phyloP scores from a whole-genome alignment of 2,888 invertebrate species.

The Lasius fuliginosus region DNA sequence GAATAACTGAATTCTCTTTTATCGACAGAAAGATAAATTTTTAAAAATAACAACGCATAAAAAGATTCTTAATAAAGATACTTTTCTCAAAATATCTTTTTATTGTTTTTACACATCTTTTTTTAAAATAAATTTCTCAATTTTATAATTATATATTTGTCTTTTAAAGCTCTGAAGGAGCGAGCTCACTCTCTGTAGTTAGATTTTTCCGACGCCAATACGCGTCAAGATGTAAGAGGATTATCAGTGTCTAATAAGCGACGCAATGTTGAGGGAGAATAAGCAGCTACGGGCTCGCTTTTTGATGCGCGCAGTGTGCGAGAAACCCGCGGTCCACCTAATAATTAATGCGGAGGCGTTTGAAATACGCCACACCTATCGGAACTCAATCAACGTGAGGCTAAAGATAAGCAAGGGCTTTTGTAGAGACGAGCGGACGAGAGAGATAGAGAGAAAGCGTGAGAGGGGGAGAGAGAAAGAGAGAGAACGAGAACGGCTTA shows the following conservation, averaged over 20 bases:
- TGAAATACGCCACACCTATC: conserved; percentile 83
- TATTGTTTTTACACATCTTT: neutral
- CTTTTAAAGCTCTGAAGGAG: conserved; percentile 9
- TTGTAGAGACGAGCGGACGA: conserved; percentile 59
- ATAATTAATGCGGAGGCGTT: conserved; percentile 84
- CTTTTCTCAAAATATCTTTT: neutral
- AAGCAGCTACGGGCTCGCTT: conserved; percentile 52
- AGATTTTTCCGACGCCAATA: conserved; percentile 27
- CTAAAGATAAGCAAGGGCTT: conserved; percentile 72
- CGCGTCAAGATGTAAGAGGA: conserved; percentile 48
- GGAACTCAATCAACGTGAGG: conserved; percentile 83
- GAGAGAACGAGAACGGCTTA: conserved; percentile 72
- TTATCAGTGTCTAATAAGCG: conserved; percentile 39
- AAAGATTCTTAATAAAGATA: neutral
- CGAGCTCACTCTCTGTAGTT: conserved; percentile 4
- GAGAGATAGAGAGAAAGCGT: neutral
- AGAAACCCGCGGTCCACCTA: conserved; percentile 73
- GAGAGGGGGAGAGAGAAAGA: too few species aligned
- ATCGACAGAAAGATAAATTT: neutral
- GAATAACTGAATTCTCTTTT: neutral
- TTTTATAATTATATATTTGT: conserved; percentile 12
- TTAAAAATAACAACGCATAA: neutral
- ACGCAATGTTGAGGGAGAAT: conserved; percentile 31
- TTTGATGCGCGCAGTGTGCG: conserved; percentile 59
- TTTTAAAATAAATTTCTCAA: conserved; percentile 10